These are phyloP conservation scores for Strix aluco DNA, from an alignment of 2,113 vertebrate genomes.

Conservation along the genomic window DNA sequence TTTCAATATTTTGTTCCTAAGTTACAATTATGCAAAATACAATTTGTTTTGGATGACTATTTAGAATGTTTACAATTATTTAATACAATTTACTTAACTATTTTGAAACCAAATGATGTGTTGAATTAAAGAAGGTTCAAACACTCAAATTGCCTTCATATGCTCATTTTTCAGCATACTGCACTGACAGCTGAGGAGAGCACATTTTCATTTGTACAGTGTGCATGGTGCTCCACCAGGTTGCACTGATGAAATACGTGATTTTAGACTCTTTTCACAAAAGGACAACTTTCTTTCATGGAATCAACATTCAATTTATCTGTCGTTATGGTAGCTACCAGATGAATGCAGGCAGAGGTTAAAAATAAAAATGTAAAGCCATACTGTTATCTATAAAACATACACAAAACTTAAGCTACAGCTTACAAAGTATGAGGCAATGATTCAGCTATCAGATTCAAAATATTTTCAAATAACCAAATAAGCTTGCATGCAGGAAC, in stretches of 20 bases:
- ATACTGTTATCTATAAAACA: neutral
- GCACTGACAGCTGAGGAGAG: conserved; percentile 6
- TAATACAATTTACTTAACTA: conserved; percentile 70
- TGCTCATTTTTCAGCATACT: conserved; percentile 35
- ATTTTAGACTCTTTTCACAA: neutral
- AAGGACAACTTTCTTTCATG: neutral
- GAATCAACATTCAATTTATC: neutral
- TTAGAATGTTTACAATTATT: conserved; percentile 69
- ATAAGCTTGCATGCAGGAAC: neutral
- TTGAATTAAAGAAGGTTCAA: conserved; percentile 54
- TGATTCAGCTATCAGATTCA: neutral
- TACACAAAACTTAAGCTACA: neutral
- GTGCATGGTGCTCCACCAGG: neutral
- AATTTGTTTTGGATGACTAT: conserved; percentile 52
- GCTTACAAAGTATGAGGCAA: neutral
- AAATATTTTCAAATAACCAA: neutral
- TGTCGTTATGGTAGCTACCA: neutral
- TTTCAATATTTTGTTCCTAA: conserved; percentile 59
- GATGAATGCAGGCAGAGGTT: neutral
- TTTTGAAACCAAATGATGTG: conserved; percentile 68
- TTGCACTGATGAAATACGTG: neutral
- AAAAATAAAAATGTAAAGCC: neutral
- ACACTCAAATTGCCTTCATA: conserved; percentile 39
- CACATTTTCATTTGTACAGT: neutral
- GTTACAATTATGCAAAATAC: conserved; percentile 56